Evolutionary conservation across 2,888 invertebrate species (phyloP), one percentile per base, ranked within the genome.

Genomic region (Zelleria hepariella): DNA sequence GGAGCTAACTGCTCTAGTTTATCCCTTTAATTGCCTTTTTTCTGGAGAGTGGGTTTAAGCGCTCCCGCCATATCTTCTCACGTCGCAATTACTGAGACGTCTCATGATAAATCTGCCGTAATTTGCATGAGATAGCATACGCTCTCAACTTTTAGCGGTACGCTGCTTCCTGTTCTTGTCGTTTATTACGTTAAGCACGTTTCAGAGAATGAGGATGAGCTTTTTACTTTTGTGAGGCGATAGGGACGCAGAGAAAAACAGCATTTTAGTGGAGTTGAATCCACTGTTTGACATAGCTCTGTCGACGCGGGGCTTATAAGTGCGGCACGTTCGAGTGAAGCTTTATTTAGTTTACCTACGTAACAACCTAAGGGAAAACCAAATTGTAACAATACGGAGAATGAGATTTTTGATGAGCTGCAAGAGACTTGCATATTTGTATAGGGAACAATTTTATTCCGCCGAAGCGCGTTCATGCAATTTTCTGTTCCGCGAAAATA

Each of bases 101-200:
- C 85, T 86, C 86, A 88, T 88, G 87, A 88, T 88, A 88, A 87
- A 88, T 88, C 87, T 88, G 75, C 82, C 77, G 86, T 86, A 88
- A 88, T 88, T 88, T 88, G 86, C 87, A 87, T 88, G 86, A 88
- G 86, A 88, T 86, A 87, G 87, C 88, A 87, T 88, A 88, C 86
- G 88, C 85, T 86, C 83, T 82, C 85, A 86, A 87, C 86, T 88
- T 88, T 87, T 83, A 80, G 84, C 81, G 80, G 76, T 80, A 55
- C 56, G 59, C 27, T 53, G 82, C 84, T 86, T 82, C 80, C 80
- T 82, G 80, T 83, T 85, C 83, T 82, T 86, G 83, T 78, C 86
- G 82, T 86, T 86, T 86, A 87, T 87, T 85, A 87, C 86, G 77
- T 85, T 82, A 82, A 74, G 80, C 77, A 84, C 85, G 82, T 86